Conservation (phyloP, 1,140 invertebrate genomes). For the Cotesia vestalis region DNA sequence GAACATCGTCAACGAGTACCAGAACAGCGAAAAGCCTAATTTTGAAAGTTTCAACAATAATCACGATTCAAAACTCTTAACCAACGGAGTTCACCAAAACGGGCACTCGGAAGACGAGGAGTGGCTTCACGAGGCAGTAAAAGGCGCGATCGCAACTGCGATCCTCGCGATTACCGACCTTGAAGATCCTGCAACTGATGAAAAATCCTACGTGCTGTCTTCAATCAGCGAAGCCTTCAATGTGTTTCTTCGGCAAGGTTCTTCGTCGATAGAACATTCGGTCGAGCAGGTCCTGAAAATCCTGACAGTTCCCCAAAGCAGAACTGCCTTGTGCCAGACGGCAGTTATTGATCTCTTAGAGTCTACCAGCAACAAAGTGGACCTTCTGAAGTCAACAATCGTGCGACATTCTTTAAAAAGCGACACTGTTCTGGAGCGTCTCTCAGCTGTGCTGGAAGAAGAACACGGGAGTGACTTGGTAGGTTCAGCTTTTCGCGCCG, state of each 20-base stretch:
- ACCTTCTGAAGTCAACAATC: conserved; percentile 71
- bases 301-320: conserved; percentile 55
- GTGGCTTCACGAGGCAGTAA: conserved; percentile 67
- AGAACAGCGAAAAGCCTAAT: conserved; percentile 38
- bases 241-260: conserved; percentile 55
- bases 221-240: conserved; percentile 66
- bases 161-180: conserved; percentile 65
- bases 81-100: conserved; percentile 46
- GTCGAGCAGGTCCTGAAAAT: conserved; percentile 66
- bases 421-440: conserved; percentile 69
- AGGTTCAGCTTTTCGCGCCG: conserved; percentile 69
- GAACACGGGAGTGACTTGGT: conserved; percentile 67
- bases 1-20: conserved; percentile 54
- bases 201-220: conserved; percentile 67
- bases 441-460: conserved; percentile 69
- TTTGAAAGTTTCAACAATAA: conserved; percentile 50
- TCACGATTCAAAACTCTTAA: conserved; percentile 43
- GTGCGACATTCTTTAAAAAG: conserved; percentile 64
- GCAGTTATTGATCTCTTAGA: conserved; percentile 53
- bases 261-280: conserved; percentile 61
- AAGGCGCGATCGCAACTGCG: conserved; percentile 68
- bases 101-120: conserved; percentile 52
- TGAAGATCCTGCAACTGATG: conserved; percentile 50
- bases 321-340: conserved; percentile 53
- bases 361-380: conserved; percentile 66